Evolutionary conservation across 2,797 vertebrate species (phyloP).

Genomic region (Enteromius fasciolatus): DNA sequence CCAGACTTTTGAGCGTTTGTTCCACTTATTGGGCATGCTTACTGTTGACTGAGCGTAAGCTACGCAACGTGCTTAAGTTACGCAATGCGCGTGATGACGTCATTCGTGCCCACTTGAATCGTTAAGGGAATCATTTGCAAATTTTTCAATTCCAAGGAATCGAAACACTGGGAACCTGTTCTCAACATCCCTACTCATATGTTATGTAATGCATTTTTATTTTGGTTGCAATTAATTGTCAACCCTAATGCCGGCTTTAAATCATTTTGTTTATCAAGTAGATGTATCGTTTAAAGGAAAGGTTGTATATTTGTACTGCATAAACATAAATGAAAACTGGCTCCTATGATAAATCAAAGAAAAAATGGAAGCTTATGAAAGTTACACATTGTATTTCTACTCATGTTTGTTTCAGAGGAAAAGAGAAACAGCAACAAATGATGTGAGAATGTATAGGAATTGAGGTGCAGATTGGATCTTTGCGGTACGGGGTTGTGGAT

Average conservation of each 20-base stretch:
- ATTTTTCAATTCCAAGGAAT: no score
- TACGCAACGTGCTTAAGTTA: no score
- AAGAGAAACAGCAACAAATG: not conserved
- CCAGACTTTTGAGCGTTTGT: no score
- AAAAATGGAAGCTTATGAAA: not conserved
- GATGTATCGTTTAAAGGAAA: not conserved
- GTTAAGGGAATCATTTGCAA: no score
- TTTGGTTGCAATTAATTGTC: not conserved
- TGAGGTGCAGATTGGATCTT: slow-evolving; percentile 12
- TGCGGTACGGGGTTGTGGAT: slow-evolving; percentile 56
- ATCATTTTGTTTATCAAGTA: not conserved
- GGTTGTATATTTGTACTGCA: not conserved
- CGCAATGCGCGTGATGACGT: no score
- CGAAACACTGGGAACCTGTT: no score
- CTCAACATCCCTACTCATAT: no score
- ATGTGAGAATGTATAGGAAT: not conserved
- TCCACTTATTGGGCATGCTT: no score
- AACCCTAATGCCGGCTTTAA: not conserved
- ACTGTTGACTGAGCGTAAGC: no score
- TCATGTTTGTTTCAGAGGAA: not conserved
- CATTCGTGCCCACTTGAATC: no score
- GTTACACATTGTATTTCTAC: not conserved
- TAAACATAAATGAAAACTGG: not conserved
- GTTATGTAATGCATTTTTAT: not conserved
- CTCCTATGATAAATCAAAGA: not conserved